phyloP scores from a whole-genome alignment of 2,113 vertebrate genomes.

The Apus apus region DNA sequence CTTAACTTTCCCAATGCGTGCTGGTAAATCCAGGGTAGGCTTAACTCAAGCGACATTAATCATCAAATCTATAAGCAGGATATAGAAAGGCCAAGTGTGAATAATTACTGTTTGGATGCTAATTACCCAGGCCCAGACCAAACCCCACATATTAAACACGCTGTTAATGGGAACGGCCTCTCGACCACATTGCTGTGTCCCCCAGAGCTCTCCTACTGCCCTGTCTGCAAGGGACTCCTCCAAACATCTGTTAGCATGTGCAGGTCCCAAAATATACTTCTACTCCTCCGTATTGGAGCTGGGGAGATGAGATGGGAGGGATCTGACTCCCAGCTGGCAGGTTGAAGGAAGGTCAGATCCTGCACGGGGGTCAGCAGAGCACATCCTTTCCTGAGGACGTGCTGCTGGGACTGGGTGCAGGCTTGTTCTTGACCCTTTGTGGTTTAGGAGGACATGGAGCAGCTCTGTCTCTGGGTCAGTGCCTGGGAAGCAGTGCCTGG shows the following conservation, averaged over 20 bases:
- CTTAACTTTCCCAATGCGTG: accelerated
- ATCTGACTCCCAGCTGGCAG: neutral
- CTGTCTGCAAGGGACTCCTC: neutral
- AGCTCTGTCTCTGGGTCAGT: neutral
- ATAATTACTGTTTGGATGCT: conserved; percentile 34
- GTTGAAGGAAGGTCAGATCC: neutral
- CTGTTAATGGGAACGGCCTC: accelerated
- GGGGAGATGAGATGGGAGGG: neutral
- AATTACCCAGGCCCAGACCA: conserved; percentile 37
- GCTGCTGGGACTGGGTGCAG: neutral
- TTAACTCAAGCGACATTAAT: conserved; percentile 2
- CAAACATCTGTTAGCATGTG: neutral
- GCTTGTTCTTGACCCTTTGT: neutral
- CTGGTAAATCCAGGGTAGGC: neutral
- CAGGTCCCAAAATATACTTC: neutral
- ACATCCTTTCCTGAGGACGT: neutral
- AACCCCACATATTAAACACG: neutral
- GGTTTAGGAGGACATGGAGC: neutral
- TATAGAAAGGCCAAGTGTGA: conserved; percentile 42
- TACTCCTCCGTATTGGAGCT: accelerated
- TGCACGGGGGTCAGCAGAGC: neutral
- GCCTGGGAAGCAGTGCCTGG: neutral
- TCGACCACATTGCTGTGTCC: accelerated
- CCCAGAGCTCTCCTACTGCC: neutral
- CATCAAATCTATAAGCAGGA: conserved; percentile 5